Evolutionary conservation across 2,113 vertebrate species (phyloP).

Genomic region (Chrysemys picta): DNA sequence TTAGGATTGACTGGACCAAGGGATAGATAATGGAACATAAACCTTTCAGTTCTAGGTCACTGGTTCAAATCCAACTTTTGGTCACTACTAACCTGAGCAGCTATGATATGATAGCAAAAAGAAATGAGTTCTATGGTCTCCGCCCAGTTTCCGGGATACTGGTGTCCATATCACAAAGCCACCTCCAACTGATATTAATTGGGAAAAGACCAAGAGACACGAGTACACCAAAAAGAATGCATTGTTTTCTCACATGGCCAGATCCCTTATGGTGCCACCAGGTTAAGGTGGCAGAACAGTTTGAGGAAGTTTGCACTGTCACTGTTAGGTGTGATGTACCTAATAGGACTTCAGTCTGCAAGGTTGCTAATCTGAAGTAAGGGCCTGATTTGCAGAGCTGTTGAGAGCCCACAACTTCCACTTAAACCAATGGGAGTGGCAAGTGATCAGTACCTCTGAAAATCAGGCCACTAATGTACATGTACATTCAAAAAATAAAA

Average conservation of each 20-base stretch:
- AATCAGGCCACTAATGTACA: background rate
- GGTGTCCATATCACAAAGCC: background rate
- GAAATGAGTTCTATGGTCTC: background rate
- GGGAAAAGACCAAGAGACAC: background rate
- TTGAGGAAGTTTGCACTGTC: rapidly evolving
- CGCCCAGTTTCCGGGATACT: background rate
- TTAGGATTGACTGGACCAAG: background rate
- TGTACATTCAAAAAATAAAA: background rate
- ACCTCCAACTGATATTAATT: background rate
- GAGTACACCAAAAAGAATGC: rapidly evolving
- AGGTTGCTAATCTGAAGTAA: background rate
- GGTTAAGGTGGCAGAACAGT: background rate
- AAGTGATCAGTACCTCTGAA: background rate
- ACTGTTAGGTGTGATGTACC: background rate
- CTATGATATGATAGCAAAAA: background rate
- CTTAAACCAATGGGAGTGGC: background rate
- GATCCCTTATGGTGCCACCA: background rate
- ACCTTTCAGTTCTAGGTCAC: background rate
- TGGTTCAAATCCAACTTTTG: background rate
- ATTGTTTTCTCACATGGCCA: background rate
- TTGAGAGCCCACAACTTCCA: background rate
- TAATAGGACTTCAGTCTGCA: rapidly evolving
- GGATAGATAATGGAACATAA: background rate
- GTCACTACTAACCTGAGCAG: background rate
- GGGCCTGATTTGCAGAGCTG: background rate